These are phyloP conservation scores for Agrotis exclamationis DNA, from an alignment of 2,888 invertebrate species.

Conservation along the genomic window DNA sequence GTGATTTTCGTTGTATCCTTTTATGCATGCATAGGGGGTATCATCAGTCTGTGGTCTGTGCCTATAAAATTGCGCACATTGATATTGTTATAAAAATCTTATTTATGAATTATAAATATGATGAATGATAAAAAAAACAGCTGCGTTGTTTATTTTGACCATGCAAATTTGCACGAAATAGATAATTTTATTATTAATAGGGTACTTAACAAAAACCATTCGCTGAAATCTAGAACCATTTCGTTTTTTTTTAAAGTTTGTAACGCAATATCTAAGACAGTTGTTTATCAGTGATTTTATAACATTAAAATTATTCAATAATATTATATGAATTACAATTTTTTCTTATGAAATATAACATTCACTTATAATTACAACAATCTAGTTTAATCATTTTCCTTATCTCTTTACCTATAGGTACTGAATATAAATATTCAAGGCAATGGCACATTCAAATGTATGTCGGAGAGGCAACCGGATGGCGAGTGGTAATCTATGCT, in stretches of 20 bases:
- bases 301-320: neutral
- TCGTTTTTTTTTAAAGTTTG: too few relatives aligned
- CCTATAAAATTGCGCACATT: neutral
- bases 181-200: too few relatives aligned
- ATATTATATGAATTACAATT: neutral
- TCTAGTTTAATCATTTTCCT: conserved; percentile 18
- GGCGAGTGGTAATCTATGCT: too few relatives aligned
- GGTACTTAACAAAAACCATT: too few relatives aligned
- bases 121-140: too few relatives aligned
- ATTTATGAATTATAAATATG: neutral
- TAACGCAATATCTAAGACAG: too few relatives aligned
- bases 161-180: too few relatives aligned
- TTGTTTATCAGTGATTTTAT: too few relatives aligned
- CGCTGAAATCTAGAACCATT: too few relatives aligned
- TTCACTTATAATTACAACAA: conserved; percentile 4
- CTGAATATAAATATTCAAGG: neutral
- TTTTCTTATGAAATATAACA: neutral
- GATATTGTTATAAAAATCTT: neutral
- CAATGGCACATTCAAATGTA: too few relatives aligned
- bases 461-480: too few relatives aligned
- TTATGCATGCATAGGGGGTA: neutral
- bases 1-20: neutral
- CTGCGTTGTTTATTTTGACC: too few relatives aligned
- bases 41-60: neutral
- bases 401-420: neutral